Percentiles rank a stretch among this genome's conserved stretches.
phyloP scores from a whole-genome alignment of 2,888 invertebrate species.

The Cephus pygmeus region DNA sequence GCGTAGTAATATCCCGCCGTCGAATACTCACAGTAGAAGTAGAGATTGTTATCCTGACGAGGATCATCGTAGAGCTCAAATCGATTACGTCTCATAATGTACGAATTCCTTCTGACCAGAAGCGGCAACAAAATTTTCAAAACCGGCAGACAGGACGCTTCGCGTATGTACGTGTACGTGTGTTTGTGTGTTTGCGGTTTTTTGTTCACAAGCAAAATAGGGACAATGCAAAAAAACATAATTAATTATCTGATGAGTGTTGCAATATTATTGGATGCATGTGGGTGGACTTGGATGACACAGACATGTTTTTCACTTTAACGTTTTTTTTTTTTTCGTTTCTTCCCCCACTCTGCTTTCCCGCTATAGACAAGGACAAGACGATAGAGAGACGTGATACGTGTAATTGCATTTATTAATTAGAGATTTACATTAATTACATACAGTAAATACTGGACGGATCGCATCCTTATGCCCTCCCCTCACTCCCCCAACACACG shows the following conservation, averaged over 20 bases:
- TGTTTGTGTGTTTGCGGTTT: background rate
- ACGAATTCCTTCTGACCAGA: conserved; percentile 14
- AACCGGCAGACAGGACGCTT: conserved; percentile 20
- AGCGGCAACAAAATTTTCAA: conserved; percentile 20
- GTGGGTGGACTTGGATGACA: too few relatives aligned
- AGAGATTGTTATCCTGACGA: conserved; percentile 15
- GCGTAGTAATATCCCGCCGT: background rate
- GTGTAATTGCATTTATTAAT: conserved; percentile 53
- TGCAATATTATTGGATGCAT: too few relatives aligned
- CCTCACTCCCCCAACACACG: background rate
- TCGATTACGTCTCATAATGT: background rate
- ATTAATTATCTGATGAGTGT: too few relatives aligned
- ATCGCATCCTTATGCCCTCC: conserved; percentile 22
- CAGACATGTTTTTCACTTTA: too few relatives aligned
- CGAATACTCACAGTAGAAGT: conserved; percentile 14
- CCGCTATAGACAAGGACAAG: conserved; percentile 2
- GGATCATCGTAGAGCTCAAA: conserved; percentile 1
- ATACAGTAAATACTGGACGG: conserved; percentile 56
- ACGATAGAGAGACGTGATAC: conserved; percentile 15
- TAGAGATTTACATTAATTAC: conserved; percentile 60
- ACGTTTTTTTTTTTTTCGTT: too few relatives aligned
- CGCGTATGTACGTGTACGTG: background rate
- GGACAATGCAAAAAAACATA: too few relatives aligned
- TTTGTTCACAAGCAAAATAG: too few relatives aligned
- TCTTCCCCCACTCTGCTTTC: too few relatives aligned